Evolutionary conservation across 1,140 invertebrate genomes (phyloP), one percentile per base, ranked within the genome.

Genomic region (Ostrea edulis): DNA sequence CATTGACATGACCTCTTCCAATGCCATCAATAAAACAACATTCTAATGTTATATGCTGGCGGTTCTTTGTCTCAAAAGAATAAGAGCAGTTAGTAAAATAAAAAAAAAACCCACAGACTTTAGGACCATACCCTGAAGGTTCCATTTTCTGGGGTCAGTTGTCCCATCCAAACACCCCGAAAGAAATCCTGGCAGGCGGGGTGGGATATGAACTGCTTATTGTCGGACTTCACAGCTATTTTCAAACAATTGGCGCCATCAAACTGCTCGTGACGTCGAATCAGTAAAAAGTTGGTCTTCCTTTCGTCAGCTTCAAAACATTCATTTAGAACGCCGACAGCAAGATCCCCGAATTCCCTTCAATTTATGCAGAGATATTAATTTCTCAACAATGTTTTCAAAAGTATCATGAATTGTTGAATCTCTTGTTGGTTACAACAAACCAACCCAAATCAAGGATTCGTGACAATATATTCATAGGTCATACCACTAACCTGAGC

Each of bases 131-230:
- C 86, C 86, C 86, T 35, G 8, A 29, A 58, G 5, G 82, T 51
- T 5, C 86, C 84, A 55, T 91, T 91, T 35, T 90, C 82, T 4
- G 88, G 22, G n/a, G 65, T 53, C 88, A 93, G 85, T 52, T 89
- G 86, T 12, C 91, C 93, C 86, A 88, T 91, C 93, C 93, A 93
- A n/a, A 93, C 91, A 8, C 90, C 88, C 52, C 89, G 91, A 9
- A 93, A 88, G 0, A 93, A 84, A 71, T 86, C 68, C 83, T 93
- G 93, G 82, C 92, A 93, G 3, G 90, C 89, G 1, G 89, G 51
- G 68, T 93, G 92, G 5, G 92, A 90, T n/a, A 93, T 88, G 68
- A 93, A 92, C 17, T 84, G 52, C 84, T 91, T 92, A 54, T 92
- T 92, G 86, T 93, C 88, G 14, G 90, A 91, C 29, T 91, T 82